Evolutionary conservation across 64 coral and sea anemone species (phyloP).

Genomic region (Dendrophyllia cribrosa): DNA sequence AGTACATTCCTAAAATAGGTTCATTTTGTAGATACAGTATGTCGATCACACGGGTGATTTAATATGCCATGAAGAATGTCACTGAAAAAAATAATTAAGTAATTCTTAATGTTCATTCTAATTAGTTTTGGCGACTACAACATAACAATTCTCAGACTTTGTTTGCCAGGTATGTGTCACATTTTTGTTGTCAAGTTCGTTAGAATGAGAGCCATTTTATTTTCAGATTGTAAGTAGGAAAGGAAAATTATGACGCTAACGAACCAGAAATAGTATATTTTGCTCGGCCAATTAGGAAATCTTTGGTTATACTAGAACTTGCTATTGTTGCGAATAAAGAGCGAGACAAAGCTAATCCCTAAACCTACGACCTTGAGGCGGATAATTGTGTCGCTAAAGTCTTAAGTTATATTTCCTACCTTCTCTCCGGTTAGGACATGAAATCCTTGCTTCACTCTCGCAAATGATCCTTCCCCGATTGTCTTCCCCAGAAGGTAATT

Average conservation of each 20-base stretch:
- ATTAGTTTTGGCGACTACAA: constrained; percentile 12
- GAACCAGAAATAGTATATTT: background rate
- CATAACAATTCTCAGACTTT: background rate
- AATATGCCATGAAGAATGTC: background rate
- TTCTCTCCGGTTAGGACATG: constrained; percentile 87
- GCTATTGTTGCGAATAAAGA: background rate
- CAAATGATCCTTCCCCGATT: constrained; percentile 87
- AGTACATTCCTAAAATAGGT: background rate
- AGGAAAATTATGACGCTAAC: background rate
- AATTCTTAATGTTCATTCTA: background rate
- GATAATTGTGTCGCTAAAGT: background rate
- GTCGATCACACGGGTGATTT: background rate
- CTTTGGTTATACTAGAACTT: background rate
- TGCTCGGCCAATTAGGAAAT: background rate
- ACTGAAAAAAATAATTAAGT: background rate
- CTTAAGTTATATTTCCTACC: constrained; percentile 43
- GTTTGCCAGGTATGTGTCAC: background rate
- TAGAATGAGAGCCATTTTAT: background rate
- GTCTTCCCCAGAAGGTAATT: constrained; percentile 85
- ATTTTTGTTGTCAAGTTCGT: background rate
- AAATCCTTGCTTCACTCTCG: constrained; percentile 85
- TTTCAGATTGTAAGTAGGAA: background rate
- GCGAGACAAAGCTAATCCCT: background rate
- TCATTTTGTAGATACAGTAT: background rate
- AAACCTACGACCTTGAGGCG: background rate